Evolutionary conservation across 2,888 invertebrate genomes (phyloP).

Genomic region (Chalcosyrphus nemorum): DNA sequence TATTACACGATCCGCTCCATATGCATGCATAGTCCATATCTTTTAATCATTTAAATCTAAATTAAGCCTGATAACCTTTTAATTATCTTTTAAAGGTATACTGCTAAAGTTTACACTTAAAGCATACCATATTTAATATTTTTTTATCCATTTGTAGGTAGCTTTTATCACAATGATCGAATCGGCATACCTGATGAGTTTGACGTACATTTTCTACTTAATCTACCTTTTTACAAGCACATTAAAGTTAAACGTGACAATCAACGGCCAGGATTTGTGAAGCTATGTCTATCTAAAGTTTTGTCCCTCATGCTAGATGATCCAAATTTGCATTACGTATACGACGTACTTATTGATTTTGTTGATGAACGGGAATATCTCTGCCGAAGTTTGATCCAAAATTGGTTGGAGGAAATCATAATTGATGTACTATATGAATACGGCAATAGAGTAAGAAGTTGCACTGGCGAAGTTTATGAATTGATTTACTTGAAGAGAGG

Average conservation of each 20-base stretch:
- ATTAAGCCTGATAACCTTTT: too few species aligned
- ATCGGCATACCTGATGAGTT: conserved; percentile 75
- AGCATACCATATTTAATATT: neutral
- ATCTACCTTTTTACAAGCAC: conserved; percentile 53
- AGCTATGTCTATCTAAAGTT: conserved; percentile 69
- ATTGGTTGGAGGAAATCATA: conserved; percentile 74
- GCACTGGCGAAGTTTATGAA: conserved; percentile 17
- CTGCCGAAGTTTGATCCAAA: too few species aligned
- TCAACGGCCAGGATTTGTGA: conserved; percentile 73
- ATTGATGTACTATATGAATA: neutral
- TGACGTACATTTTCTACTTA: conserved; percentile 75
- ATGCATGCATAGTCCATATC: too few species aligned
- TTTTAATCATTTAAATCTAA: too few species aligned
- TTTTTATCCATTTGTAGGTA: too few species aligned
- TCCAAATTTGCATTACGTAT: conserved; percentile 7
- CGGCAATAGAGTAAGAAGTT: neutral
- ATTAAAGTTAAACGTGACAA: conserved; percentile 41
- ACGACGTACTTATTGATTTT: conserved; percentile 5
- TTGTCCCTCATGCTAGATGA: conserved; percentile 9
- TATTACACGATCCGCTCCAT: too few species aligned
- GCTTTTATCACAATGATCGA: conserved; percentile 72
- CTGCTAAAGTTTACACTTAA: too few species aligned
- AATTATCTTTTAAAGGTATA: too few species aligned
- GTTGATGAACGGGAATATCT: conserved; percentile 53
- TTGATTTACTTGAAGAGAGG: conserved; percentile 66